These are phyloP conservation scores for Lepidurus arcticus DNA, from an alignment of 1,140 invertebrate species.

Conservation along the genomic window DNA sequence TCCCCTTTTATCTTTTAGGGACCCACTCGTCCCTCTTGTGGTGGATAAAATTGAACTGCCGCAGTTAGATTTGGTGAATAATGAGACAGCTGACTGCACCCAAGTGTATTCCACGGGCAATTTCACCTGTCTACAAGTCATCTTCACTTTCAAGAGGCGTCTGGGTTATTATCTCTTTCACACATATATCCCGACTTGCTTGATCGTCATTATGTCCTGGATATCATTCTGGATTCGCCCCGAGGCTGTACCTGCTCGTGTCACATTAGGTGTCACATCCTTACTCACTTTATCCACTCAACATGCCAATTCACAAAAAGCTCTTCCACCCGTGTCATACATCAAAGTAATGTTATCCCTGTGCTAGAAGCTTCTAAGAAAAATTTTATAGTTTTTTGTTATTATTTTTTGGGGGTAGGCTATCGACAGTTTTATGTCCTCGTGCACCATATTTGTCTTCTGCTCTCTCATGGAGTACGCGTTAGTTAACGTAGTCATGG, in stretches of 20 bases:
- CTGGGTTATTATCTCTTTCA: slow-evolving; percentile 83
- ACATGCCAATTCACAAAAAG: slow-evolving; percentile 35
- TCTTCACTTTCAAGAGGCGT: slow-evolving; percentile 75
- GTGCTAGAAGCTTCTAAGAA: neutral
- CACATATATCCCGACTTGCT: slow-evolving; percentile 78
- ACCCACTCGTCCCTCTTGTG: slow-evolving; percentile 42
- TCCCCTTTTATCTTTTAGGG: slow-evolving; percentile 34
- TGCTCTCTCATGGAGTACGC: slow-evolving; percentile 47
- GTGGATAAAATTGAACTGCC: slow-evolving; percentile 46
- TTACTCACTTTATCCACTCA: slow-evolving; percentile 38
- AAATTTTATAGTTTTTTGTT: neutral
- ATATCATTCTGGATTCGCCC: slow-evolving; percentile 44
- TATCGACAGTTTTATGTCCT: slow-evolving; percentile 53
- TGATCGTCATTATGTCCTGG: slow-evolving; percentile 78
- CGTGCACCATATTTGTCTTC: slow-evolving; percentile 50
- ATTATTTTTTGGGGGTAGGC: slow-evolving; percentile 45
- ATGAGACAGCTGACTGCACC: slow-evolving; percentile 44
- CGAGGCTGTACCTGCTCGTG: slow-evolving; percentile 42
- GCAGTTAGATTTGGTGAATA: slow-evolving; percentile 43
- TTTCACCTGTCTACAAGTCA: slow-evolving; percentile 79
- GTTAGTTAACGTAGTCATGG: slow-evolving; percentile 42
- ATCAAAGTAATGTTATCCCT: slow-evolving; percentile 33
- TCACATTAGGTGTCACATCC: slow-evolving; percentile 40
- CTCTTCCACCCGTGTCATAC: slow-evolving; percentile 35
- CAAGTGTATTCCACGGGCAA: slow-evolving; percentile 52